These are phyloP conservation scores for Clarias batrachus DNA, from an alignment of 2,113 vertebrate genomes.

Conservation along the genomic window DNA sequence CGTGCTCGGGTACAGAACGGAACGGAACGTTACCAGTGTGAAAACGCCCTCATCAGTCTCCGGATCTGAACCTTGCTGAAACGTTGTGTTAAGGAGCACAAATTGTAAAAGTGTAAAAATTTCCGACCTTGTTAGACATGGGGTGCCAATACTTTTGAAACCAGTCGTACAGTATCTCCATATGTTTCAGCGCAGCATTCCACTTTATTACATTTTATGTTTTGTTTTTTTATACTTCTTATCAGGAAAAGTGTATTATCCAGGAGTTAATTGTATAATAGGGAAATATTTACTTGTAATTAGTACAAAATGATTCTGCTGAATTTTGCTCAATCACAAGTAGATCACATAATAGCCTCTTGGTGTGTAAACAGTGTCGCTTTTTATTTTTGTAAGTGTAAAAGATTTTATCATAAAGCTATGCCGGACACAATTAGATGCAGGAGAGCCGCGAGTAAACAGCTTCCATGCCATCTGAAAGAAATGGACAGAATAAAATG, in stretches of 20 bases:
- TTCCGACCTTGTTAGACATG: not conserved
- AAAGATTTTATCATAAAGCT: not conserved
- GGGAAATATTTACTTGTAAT: slow-evolving; percentile 14
- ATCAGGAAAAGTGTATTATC: not conserved
- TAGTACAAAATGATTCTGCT: not conserved
- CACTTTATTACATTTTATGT: not conserved
- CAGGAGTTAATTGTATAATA: not conserved
- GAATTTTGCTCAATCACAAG: slow-evolving; percentile 10
- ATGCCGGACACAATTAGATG: not conserved
- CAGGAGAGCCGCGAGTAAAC: not conserved
- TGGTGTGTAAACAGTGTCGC: not conserved
- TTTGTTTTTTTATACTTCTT: not conserved
- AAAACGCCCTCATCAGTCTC: not conserved
- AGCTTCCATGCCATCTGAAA: not conserved
- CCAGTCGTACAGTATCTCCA: not conserved
- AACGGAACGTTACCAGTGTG: no score
- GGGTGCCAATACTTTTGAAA: not conserved
- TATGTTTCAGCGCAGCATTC: not conserved
- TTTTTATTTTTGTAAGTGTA: not conserved
- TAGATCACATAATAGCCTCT: not conserved
- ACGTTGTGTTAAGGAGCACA: not conserved
- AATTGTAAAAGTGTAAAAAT: not conserved
- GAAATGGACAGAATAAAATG: not conserved
- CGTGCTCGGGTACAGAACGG: no score
- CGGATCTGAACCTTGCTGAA: not conserved